These are phyloP conservation scores for Sebastes melanostomus DNA, from an alignment of 2,797 vertebrate genomes.

Conservation along the genomic window DNA sequence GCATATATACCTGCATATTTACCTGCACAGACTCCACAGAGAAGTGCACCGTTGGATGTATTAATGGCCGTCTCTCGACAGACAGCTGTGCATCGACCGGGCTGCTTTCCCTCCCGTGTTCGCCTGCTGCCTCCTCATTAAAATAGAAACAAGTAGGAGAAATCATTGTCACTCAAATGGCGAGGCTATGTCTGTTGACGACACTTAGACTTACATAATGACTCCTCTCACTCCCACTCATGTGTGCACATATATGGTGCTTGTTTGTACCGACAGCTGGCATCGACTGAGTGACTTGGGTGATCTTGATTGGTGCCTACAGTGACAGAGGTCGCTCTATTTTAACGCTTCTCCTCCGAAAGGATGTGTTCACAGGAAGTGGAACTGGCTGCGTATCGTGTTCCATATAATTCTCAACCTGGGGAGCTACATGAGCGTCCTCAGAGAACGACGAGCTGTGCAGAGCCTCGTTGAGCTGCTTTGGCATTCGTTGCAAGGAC, in stretches of 20 bases:
- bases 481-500: slow-evolving; percentile 4
- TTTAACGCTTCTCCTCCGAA: neutral
- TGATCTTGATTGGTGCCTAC: neutral
- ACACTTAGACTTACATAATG: slow-evolving; percentile 9
- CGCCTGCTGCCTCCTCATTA: slow-evolving; percentile 61
- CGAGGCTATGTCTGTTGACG: slow-evolving; percentile 27
- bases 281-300: neutral
- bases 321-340: neutral
- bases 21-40: neutral
- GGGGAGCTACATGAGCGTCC: neutral
- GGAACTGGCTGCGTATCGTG: neutral
- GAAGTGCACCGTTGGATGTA: slow-evolving; percentile 19
- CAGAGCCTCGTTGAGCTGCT: neutral
- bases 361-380: neutral
- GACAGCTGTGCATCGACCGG: slow-evolving; percentile 39
- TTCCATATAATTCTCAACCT: neutral
- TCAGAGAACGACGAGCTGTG: neutral
- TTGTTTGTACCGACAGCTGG: slow-evolving; percentile 3
- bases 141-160: slow-evolving; percentile 69
- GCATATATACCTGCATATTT: neutral
- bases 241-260: neutral
- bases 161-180: slow-evolving; percentile 64
- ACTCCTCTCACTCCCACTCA: slow-evolving; percentile 5
- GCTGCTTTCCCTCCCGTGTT: slow-evolving; percentile 38
- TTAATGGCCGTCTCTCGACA: slow-evolving; percentile 45